Evolutionary conservation across 2,888 invertebrate genomes (phyloP), one percentile per base, ranked within the genome.

Genomic region (Brachynemurus nebulosus): DNA sequence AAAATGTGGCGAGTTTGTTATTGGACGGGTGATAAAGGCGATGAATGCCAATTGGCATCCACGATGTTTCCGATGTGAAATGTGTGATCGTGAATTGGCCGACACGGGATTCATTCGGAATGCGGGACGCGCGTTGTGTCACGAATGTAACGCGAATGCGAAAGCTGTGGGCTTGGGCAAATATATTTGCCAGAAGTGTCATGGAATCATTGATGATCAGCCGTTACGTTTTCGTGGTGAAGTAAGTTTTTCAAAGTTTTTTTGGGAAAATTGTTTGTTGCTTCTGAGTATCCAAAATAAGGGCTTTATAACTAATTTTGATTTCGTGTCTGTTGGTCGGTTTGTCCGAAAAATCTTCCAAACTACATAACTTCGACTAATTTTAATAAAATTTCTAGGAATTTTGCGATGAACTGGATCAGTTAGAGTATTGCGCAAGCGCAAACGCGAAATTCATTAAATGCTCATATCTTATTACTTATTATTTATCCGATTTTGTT

Each of bases 31-130:
- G 37, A 98, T 99, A 61, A 98, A 98, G 65, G 98, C 98, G 1
- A 96, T 98, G 93, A 93, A 96, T 59, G 80, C 90, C 23, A 95
- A 90, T 64, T 99, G 98, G 98, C 98, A 99, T 69, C 96, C 97
- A 2, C 78, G 80, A 48, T 99, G 98, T 64, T 99, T 99, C 73
- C 80, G 88, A 17, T 99, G 98, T 60, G 89, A 96, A 61, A 77
- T 91, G 64, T 99, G 98, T 64, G 75, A 74, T 53, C 78, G 81
- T 47, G 89, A 91, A 62, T 69, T 99, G 52, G 95, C 97, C 1
- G 98, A 99, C 65, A 80, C 86, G 40, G 98, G 98, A 11, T 99
- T 99, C 64, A 92, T 98, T 55, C 89, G 91, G 59, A 85, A 90
- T 59, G 86, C 82, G 47, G 82, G 78, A 44, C 30, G 45, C 70